Base-by-base conservation (phyloP, 2,797 vertebrate species). In the Garrulus glandarius region DNA sequence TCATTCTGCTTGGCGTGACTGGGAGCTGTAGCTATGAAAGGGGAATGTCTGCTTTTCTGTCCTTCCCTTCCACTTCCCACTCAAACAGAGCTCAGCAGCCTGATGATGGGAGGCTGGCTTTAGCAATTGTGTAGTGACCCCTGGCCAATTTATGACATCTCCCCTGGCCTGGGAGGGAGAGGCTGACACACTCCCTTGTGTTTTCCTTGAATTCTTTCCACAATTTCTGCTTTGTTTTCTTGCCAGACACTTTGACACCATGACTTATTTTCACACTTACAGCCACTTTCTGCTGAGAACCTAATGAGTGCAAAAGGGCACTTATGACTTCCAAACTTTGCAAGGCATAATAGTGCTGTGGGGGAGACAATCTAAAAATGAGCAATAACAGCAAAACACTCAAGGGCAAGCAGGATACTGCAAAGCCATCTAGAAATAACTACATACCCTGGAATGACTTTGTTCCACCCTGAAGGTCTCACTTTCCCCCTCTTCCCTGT, bases 231-330 rank as follows among this genome's bases (percentile, higher is more conserved):
- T 91, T 93, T 72, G 24, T 92, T 92, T 85, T 56, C 32, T 49
- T 91, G 24, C 55, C 72, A 87, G 47, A 57, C 34, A 14, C 26
- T 76, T 91, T 91, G 60, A 91, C 50, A 77, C 50, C 46, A 26
- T 87, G 84, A 85, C 57, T 96, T 79, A 71, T 82, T 84, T 94
- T 92, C 84, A 52, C 43, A 57, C n/a, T 96, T 90, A 55, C 8
- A 84, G 74, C 71, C 84, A 69, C 87, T 84, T 95, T 95, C 78
- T 85, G 21, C 92, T 91, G 87, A 92, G 95, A 96, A 46, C 70
- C 95, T 90, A 95, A 95, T 86, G 91, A 86, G 79, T 81, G 64
- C 69, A 69, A 93, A 94, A 93, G 87, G 75, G 60, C 79, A 85
- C 36, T 82, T 64, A 39, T 6, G 94, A 44, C 70, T 89, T 85